Evolutionary conservation across 2,888 invertebrate species (phyloP), one percentile per base, ranked within the genome.

Genomic region (Apotomis betuletana): DNA sequence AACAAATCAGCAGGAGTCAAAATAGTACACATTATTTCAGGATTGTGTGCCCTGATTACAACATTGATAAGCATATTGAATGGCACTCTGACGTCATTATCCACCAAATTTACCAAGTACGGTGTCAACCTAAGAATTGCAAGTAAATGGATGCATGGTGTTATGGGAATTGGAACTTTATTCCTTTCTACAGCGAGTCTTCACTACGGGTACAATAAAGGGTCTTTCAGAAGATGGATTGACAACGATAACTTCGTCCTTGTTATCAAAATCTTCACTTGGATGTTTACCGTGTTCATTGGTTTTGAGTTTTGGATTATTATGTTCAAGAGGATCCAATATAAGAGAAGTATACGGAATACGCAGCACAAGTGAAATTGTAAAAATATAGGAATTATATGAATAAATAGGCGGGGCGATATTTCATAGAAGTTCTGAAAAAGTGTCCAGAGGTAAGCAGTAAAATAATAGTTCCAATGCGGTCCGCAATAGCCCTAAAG

Each of bases 301-400:
- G 74, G 80, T 12, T 73, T 84, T 5, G 83, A 84, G 49, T 85
- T 85, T 74, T 83, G 79, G 80, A 72, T 84, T 12, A 13, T 74
- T 0, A 75, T 77, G 10, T 75, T 65, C 6, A 78, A 75, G 41
- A 81, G 77, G 70, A 67, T 80, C 12, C 49, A 5, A 3, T 60
- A 52, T 12, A 67, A 13, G 9, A 70, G 15, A 12, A 10, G 13
- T 63, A 54, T 8, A 4, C 15, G 41, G 1, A 41, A 9, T 41
- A n/a, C 10, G 4, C 52, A 52, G 41, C 41, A 41, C 6, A 38
- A 6, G 3, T 38, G 10, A 52, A 52, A n/a, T n/a, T n/a, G n/a
- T n/a, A n/a, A n/a, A n/a, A n/a, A n/a, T n/a, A n/a, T n/a, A n/a
- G n/a, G n/a, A n/a, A n/a, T n/a, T n/a, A n/a, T n/a, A n/a, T n/a